Conservation (phyloP, 1,140 invertebrate genomes). For the Drosophila orena region DNA sequence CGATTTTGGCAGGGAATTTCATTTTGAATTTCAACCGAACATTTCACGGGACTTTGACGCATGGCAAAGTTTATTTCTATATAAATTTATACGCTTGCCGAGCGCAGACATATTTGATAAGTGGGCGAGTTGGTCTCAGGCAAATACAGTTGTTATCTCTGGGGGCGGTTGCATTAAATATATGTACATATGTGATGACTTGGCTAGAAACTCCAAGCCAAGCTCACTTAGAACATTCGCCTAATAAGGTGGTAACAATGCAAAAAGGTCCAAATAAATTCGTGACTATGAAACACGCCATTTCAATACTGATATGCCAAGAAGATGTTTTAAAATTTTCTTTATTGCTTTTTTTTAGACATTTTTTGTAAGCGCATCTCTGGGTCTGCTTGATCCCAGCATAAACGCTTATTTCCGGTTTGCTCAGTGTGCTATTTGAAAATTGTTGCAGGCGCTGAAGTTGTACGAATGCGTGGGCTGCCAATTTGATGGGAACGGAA, state of each 20-base stretch:
- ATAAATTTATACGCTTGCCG: constrained; percentile 26
- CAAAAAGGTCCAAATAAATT: no score
- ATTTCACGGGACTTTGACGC: constrained; percentile 66
- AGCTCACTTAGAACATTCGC: no score
- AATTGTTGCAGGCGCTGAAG: constrained; percentile 52
- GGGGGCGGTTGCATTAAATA: not conserved
- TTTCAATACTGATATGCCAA: no score
- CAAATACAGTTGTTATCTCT: constrained; percentile 23
- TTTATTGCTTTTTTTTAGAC: not conserved
- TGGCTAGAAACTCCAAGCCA: no score
- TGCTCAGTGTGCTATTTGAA: constrained; percentile 33
- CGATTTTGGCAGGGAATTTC: constrained; percentile 58
- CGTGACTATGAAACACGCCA: no score
- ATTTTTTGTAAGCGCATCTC: not conserved
- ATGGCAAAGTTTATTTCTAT: constrained; percentile 62
- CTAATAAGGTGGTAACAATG: no score
- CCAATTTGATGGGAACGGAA: constrained; percentile 24
- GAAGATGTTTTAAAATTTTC: no score
- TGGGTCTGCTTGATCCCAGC: not conserved
- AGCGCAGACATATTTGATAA: constrained; percentile 26
- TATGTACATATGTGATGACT: not conserved
- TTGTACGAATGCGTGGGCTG: constrained; percentile 49
- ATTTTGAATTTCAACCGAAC: constrained; percentile 69
- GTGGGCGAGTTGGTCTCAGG: constrained; percentile 8
- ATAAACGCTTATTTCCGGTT: constrained; percentile 3